Evolutionary conservation across 2,888 invertebrate genomes (phyloP).

Genomic region (Lysandra coridon): DNA sequence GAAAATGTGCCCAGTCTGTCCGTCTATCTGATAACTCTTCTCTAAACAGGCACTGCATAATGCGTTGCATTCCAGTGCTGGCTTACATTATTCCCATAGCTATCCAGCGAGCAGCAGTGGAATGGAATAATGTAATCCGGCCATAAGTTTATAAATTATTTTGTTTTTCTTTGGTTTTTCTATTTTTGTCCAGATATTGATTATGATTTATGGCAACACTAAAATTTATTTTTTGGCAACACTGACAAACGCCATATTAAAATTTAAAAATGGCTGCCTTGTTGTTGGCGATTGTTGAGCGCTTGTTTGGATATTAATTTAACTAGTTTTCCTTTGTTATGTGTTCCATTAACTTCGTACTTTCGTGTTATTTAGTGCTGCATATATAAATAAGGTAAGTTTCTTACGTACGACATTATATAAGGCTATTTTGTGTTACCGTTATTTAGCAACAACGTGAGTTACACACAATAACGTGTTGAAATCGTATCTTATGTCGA

Average conservation of each 20-base stretch:
- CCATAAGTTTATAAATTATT: too few relatives aligned
- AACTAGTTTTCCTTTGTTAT: slow-evolving; percentile 66
- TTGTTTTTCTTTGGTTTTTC: too few relatives aligned
- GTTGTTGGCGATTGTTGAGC: slow-evolving; percentile 77
- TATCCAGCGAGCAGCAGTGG: too few relatives aligned
- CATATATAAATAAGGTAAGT: slow-evolving; percentile 57
- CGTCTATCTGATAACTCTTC: too few relatives aligned
- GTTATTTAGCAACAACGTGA: slow-evolving; percentile 58
- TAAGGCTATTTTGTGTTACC: slow-evolving; percentile 19
- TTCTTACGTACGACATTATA: background rate
- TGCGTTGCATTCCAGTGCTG: too few relatives aligned
- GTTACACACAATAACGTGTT: slow-evolving; percentile 38
- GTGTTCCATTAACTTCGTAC: slow-evolving; percentile 53
- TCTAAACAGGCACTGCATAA: too few relatives aligned
- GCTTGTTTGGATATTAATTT: slow-evolving; percentile 73
- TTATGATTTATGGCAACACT: slow-evolving; percentile 37
- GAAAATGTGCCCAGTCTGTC: too few relatives aligned
- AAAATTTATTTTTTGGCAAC: slow-evolving; percentile 43
- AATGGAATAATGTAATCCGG: too few relatives aligned
- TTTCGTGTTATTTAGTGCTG: slow-evolving; percentile 50
- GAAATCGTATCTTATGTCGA: background rate
- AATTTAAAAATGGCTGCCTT: slow-evolving; percentile 73
- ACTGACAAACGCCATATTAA: slow-evolving; percentile 55
- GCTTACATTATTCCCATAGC: too few relatives aligned
- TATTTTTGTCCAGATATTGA: background rate